Evolutionary conservation across 2,797 vertebrate species (phyloP), one percentile per base, ranked within the genome.

Genomic region (Melanotaenia nigrans): DNA sequence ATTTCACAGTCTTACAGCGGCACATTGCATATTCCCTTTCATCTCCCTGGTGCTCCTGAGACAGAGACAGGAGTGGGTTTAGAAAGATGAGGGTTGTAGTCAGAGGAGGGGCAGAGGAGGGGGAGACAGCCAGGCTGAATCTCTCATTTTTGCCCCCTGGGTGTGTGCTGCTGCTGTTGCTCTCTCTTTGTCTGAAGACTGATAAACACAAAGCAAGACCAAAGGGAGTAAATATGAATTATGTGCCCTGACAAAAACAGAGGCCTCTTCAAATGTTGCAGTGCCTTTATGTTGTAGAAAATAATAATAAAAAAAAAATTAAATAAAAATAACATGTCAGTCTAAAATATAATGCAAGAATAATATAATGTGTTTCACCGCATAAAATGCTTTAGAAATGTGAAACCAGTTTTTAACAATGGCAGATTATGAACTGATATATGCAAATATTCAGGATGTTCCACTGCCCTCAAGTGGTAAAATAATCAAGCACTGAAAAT

Each of bases 11-110:
- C 87, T 45, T 83, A 85, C 88, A 87, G 85, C 86, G 78, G 77
- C 68, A 40, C 89, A 92, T 93, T 80, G 73, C 77, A 61, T 78
- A 92, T 94, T 92, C 93, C 65, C 92, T 94, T 95, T 93, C 85
- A 95, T 94, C 89, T 92, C 72, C 58, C 53, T 75, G 79, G 89
- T 71, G 90, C 91, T 91, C 89, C 85, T 65, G 90, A 93, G 93
- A 92, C 89, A 73, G 85, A 90, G 75, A 89, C 87, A 85, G 87
- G 88, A 91, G 85, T 82, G 83, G 81, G 78, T 85, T 88, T 85
- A 86, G 79, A 82, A 84, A 86, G 80, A 85, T 79, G 84, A 86
- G 85, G 86, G 74, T 76, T 81, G 79, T 71, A 88, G 90, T 84
- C 71, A 68, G 72, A 81, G 86, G 84, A 75, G 84, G 85, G 67